phyloP scores from a whole-genome alignment of 2,888 invertebrate species.

The Margaritifera margaritifera region DNA sequence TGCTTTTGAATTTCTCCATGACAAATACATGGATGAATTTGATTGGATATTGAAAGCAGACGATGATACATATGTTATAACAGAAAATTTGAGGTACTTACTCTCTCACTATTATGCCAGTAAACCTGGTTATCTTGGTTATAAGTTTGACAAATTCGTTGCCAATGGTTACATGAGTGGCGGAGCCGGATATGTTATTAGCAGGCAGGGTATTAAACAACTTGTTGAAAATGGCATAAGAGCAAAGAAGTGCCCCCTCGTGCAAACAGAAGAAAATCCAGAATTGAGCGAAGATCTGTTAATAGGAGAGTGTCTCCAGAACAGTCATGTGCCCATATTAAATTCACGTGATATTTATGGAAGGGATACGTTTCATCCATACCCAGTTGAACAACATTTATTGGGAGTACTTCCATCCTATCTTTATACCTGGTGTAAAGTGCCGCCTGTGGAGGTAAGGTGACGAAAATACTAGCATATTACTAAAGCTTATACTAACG shows the following conservation, averaged over 20 bases:
- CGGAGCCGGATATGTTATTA: constrained; percentile 83
- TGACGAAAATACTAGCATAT: no score
- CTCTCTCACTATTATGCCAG: constrained; percentile 82
- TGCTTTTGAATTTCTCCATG: constrained; percentile 89
- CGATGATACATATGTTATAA: constrained; percentile 96
- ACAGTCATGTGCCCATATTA: constrained; percentile 84
- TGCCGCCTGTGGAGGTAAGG: no score
- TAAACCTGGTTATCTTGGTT: constrained; percentile 85
- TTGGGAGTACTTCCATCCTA: constrained; percentile 38
- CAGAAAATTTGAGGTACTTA: constrained; percentile 95
- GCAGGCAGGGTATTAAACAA: constrained; percentile 82
- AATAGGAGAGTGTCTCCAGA: constrained; percentile 87
- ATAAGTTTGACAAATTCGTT: constrained; percentile 56
- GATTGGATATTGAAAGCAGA: constrained; percentile 99
- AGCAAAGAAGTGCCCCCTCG: constrained; percentile 13
- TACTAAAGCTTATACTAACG: no score
- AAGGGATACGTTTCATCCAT: constrained; percentile 93
- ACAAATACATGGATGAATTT: constrained; percentile 85
- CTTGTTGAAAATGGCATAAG: constrained; percentile 84
- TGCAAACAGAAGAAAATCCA: constrained; percentile 79
- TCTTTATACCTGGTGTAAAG: constrained; percentile 27
- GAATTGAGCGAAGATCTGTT: constrained; percentile 86
- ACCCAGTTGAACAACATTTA: constrained; percentile 77
- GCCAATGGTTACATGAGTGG: constrained; percentile 74
- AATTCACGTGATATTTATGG: constrained; percentile 88